Evolutionary conservation across 2,113 vertebrate genomes (phyloP).

Genomic region (Sapajus apella): DNA sequence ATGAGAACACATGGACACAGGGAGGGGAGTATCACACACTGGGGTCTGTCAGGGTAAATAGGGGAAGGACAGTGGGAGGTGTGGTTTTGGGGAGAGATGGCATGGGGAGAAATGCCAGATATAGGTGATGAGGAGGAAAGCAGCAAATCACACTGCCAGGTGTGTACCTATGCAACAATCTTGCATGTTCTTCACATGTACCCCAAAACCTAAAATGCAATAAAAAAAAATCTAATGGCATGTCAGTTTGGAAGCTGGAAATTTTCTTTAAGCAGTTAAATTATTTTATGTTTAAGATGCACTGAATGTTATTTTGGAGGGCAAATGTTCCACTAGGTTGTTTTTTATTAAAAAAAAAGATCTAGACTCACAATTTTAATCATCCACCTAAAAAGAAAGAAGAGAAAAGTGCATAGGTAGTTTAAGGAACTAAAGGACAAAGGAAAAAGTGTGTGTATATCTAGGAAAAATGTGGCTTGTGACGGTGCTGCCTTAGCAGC

Average conservation of each 20-base stretch:
- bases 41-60: no score
- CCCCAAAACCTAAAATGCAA: no score
- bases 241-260: neutral
- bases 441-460: neutral
- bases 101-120: no score
- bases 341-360: neutral
- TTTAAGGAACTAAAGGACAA: neutral
- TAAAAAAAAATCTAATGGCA: neutral
- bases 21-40: no score
- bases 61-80: no score
- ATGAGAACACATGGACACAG: no score
- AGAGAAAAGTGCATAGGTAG: neutral
- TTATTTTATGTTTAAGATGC: slow-evolving; percentile 13
- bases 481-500: neutral
- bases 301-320: slow-evolving; percentile 3
- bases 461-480: neutral
- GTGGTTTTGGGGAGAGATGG: no score
- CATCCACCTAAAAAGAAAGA: neutral
- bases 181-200: no score
- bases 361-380: neutral
- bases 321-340: neutral
- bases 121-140: no score
- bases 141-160: no score
- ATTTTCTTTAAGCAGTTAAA: slow-evolving; percentile 5
- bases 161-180: no score